These are phyloP conservation scores for Rhynchonema sp. DNA, from an alignment of 2,888 invertebrate genomes.

Conservation along the genomic window DNA sequence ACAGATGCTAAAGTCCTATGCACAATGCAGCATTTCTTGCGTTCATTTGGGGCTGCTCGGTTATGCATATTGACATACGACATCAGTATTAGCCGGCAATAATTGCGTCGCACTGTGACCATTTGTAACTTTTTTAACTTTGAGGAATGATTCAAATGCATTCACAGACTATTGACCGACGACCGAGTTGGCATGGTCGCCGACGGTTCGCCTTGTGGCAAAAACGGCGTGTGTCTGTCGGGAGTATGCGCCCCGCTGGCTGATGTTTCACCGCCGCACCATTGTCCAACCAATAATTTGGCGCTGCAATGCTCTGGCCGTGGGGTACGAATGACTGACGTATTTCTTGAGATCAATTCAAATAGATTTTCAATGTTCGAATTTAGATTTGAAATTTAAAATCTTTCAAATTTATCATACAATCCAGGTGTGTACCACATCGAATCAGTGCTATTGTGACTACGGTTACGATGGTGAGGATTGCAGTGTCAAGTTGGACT, in stretches of 20 bases:
- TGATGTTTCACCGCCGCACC: constrained; percentile 16
- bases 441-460: constrained; percentile 74
- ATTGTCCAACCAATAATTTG: constrained; percentile 67
- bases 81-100: no score
- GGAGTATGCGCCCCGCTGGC: constrained; percentile 52
- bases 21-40: no score
- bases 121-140: no score
- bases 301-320: constrained; percentile 76
- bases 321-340: no score
- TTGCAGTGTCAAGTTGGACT: constrained; percentile 18
- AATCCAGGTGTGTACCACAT: constrained; percentile 65
- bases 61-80: no score
- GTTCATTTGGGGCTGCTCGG: no score
- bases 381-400: neutral
- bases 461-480: constrained; percentile 40
- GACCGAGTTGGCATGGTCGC: constrained; percentile 12
- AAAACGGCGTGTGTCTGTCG: constrained; percentile 77
- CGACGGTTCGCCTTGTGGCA: constrained; percentile 54
- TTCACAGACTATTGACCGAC: constrained; percentile 15
- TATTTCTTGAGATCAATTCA: no score
- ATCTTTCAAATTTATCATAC: neutral
- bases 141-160: no score
- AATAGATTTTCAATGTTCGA: no score
- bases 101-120: no score
- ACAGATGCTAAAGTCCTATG: no score